phyloP scores from a whole-genome alignment of 37 sponge, comb jelly and placozoan genomes.

The Petrosia ficiformis region DNA sequence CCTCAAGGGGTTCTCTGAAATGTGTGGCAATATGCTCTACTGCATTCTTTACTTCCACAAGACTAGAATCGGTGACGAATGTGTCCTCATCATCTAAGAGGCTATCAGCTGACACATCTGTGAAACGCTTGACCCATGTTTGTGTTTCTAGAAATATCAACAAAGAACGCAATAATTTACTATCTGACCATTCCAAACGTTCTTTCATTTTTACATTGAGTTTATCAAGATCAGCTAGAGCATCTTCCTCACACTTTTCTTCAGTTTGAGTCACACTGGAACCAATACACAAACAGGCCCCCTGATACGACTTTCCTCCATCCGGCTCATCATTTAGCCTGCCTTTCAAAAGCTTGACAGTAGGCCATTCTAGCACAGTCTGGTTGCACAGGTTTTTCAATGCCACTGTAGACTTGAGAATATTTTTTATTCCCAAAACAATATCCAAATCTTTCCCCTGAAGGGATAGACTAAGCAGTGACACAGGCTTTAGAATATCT shows the following conservation, averaged over 20 bases:
- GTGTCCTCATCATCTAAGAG: slow-evolving; percentile 11
- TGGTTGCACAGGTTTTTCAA: not conserved
- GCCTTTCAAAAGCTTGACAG: not conserved
- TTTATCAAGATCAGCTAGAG: slow-evolving; percentile 24
- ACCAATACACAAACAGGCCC: not conserved
- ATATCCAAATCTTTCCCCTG: slow-evolving; percentile 29
- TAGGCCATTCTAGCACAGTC: not conserved
- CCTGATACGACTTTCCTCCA: slow-evolving; percentile 18
- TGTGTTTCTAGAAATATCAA: slow-evolving; percentile 45
- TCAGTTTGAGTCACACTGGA: not conserved
- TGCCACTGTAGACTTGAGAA: slow-evolving; percentile 45
- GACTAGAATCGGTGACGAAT: slow-evolving; percentile 1
- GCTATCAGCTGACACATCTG: not conserved
- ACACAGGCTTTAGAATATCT: slow-evolving; percentile 43
- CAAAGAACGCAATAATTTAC: slow-evolving; percentile 31
- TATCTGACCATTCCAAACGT: slow-evolving; percentile 54
- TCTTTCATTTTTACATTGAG: slow-evolving; percentile 40
- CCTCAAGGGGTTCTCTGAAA: slow-evolving; percentile 61
- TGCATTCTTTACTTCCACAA: slow-evolving; percentile 24
- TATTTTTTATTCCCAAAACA: slow-evolving; percentile 39
- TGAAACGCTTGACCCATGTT: slow-evolving; percentile 17
- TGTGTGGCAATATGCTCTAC: slow-evolving; percentile 31
- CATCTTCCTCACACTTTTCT: slow-evolving; percentile 15
- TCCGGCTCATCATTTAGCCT: slow-evolving; percentile 15
- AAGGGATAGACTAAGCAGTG: slow-evolving; percentile 55